Evolutionary conservation across 2,888 invertebrate genomes (phyloP), one percentile per base, ranked within the genome.

Genomic region (Pristionchus entomophagus): DNA sequence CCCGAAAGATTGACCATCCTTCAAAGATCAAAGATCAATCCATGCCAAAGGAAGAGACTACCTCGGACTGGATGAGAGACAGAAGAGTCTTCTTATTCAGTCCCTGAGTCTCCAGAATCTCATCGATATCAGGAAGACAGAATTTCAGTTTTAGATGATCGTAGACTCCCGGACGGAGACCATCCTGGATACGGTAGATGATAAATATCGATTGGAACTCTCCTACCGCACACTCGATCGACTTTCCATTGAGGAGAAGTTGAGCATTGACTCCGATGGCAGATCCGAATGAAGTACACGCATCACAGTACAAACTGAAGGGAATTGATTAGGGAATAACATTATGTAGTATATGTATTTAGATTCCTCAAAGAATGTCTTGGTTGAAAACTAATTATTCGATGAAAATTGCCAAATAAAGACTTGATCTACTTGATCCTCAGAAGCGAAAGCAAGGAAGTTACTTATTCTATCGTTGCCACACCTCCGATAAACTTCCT

Each of bases 231-330:
- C 93, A 93, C 59, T 90, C 89, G 84, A 93, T 92, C 22, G 91
- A 89, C 62, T 91, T 88, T 53, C 91, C 93, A 87, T 93, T 90
- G 38, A 92, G 87, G 29, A 93, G 88, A 82, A 93, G 89, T 85
- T 92, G 91, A 35, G 93, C 93, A 56, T 90, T 89, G 29, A 93
- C 91, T 35, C 90, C 91, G 62, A 91, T 87, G 45, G 87, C 88
- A 32, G 91, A 88, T 26, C 90, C 89, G 83, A 93, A 89, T 12
- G 92, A 91, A 69, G 91, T 86, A 65, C 93, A 93, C 19, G 92
- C 93, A 86, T 93, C 91, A 87, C 93, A 93, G 86, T 93, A 93
- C 65, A 93, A 87, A 85, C 93, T 92, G 85, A 86, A 91, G 86
- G 0, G 6, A 0, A 22, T 51, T 22, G 29, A 17, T 59, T 53